Conservation (phyloP, 1,140 invertebrate genomes). For the Drosophila kepulauana region DNA sequence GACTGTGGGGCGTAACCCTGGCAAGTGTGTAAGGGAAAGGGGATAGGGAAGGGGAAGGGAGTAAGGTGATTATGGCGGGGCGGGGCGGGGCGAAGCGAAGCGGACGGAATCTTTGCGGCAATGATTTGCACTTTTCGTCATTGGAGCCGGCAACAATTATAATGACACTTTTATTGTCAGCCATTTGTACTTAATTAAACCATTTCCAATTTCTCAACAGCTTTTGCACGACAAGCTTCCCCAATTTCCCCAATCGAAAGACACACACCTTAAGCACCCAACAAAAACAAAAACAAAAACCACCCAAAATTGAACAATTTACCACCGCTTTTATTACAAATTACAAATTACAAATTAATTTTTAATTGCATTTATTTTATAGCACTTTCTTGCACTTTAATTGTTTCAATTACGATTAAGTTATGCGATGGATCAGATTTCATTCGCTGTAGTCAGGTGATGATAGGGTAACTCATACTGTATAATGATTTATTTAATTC, state of each 20-base stretch:
- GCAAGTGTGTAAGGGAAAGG: neutral
- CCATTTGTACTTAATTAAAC: constrained; percentile 77
- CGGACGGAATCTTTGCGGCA: neutral
- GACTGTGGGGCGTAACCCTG: constrained; percentile 51
- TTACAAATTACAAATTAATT: constrained; percentile 56
- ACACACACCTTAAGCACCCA: neutral
- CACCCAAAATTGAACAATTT: too few species aligned
- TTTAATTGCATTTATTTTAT: constrained; percentile 68
- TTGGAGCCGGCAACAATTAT: constrained; percentile 64
- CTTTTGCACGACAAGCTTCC: constrained; percentile 32
- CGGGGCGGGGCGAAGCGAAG: too few species aligned
- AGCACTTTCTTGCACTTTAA: neutral
- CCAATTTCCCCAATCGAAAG: constrained; percentile 6
- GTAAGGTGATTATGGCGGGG: too few species aligned
- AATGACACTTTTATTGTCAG: constrained; percentile 80
- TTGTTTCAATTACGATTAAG: neutral
- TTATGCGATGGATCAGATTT: too few species aligned
- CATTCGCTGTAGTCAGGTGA: too few species aligned
- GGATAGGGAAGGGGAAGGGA: too few species aligned
- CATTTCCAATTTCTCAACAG: constrained; percentile 70
- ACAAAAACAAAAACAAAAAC: neutral
- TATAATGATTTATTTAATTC: too few species aligned
- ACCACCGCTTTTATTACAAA: constrained; percentile 32
- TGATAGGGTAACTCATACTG: too few species aligned
- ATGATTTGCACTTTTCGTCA: constrained; percentile 67